These are phyloP conservation scores for Carapus acus DNA, from an alignment of 2,797 vertebrate genomes.

Conservation along the genomic window DNA sequence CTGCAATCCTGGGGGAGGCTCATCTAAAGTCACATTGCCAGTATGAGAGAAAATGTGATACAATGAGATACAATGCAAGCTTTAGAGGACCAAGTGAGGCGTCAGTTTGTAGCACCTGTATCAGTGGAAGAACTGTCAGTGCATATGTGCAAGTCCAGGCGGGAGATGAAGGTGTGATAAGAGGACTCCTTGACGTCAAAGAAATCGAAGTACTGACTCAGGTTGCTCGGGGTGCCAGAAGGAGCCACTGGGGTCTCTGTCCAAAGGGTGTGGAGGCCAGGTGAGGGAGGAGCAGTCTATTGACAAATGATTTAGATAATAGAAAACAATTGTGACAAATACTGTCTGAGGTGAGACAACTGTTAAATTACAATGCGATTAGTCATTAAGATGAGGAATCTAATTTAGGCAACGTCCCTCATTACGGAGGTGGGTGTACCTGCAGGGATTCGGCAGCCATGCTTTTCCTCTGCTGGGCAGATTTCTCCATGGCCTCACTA, in stretches of 20 bases:
- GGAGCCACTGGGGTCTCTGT: constrained; percentile 72
- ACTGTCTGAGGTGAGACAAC: background rate
- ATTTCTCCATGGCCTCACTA: constrained; percentile 95
- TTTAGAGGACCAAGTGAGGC: too few species aligned
- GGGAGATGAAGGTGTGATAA: constrained; percentile 94
- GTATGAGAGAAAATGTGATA: constrained; percentile 12
- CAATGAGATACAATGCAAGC: background rate
- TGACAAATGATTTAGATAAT: too few species aligned
- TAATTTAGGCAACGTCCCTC: background rate
- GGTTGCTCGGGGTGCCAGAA: constrained; percentile 70
- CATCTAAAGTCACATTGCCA: constrained; percentile 64
- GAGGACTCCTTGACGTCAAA: constrained; percentile 95
- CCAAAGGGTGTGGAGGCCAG: constrained; percentile 82
- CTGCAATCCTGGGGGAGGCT: constrained; percentile 78
- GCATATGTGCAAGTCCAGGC: constrained; percentile 92
- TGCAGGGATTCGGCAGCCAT: constrained; percentile 83
- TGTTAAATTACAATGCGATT: background rate
- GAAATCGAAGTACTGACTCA: constrained; percentile 88
- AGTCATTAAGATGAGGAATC: background rate
- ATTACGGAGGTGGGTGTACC: constrained; percentile 58
- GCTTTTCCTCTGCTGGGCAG: constrained; percentile 91
- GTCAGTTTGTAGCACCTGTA: constrained; percentile 67
- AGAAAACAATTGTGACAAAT: too few species aligned
- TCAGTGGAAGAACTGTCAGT: constrained; percentile 85
- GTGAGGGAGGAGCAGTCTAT: constrained; percentile 84